Conservation (phyloP, 2,797 vertebrate genomes). For the Enteromius treurensis region DNA sequence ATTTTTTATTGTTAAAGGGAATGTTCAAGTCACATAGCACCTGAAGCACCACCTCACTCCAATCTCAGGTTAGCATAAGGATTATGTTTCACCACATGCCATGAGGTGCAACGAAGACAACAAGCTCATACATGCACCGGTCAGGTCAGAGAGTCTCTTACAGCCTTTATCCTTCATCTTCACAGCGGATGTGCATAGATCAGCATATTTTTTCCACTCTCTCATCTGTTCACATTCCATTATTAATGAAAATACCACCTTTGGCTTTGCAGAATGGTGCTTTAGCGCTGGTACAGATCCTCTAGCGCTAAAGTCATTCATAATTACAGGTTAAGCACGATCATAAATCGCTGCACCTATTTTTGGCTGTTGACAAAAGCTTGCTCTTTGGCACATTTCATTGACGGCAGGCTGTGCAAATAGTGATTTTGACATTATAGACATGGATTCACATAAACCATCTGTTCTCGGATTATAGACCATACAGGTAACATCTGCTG, state of each 20-base stretch:
- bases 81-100: slow-evolving; percentile 45
- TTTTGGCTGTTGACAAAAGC: slow-evolving; percentile 6
- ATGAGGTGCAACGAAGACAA: slow-evolving; percentile 21
- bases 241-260: slow-evolving; percentile 72
- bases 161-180: slow-evolving; percentile 42
- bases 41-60: slow-evolving; percentile 7
- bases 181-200: slow-evolving; percentile 51
- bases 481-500: slow-evolving; percentile 56
- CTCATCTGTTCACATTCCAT: slow-evolving; percentile 64
- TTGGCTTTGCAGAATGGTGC: slow-evolving; percentile 40
- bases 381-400: slow-evolving; percentile 22
- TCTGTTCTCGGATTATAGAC: slow-evolving; percentile 53
- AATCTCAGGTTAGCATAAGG: slow-evolving; percentile 23
- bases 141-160: slow-evolving; percentile 38
- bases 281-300: slow-evolving; percentile 31
- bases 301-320: slow-evolving; percentile 27
- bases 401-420: slow-evolving; percentile 18
- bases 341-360: slow-evolving; percentile 9
- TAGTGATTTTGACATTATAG: slow-evolving; percentile 54
- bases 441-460: slow-evolving; percentile 49
- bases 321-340: slow-evolving; percentile 54
- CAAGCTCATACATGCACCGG: slow-evolving; percentile 35
- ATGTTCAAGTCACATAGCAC: too few species aligned
- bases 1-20: neutral
- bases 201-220: slow-evolving; percentile 50